Evolutionary conservation across 2,797 vertebrate species (phyloP), one percentile per base, ranked within the genome.

Genomic region (Menidia menidia): DNA sequence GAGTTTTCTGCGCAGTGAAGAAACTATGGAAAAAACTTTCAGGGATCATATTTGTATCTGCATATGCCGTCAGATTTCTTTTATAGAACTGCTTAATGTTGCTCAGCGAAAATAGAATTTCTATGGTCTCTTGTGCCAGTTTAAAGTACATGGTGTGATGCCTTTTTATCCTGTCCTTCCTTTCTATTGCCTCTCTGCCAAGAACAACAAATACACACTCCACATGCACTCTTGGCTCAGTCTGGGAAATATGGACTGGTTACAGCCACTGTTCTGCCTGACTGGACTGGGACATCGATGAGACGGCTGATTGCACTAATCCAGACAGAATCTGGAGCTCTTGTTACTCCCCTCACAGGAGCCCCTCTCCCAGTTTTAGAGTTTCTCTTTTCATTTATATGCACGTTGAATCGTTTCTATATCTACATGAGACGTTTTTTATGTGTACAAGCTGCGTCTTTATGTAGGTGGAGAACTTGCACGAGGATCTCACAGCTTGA

Each of bases 211-310:
- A 83, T 69, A 58, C 69, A 72, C 64, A 77, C 80, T 87, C 80
- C 74, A 73, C 80, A 75, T 78, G 81, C 68, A 84, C 76, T 80
- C 65, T 83, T 79, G 77, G 83, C 78, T 77, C 72, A 18, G 71
- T 59, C 75, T 32, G 75, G 72, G 53, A 73, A 85, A 80, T 64
- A 84, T 78, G 77, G 77, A 86, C 78, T 25, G 30, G 79, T 74
- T 87, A 83, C 79, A 89, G 73, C 59, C 65, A 74, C 61, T 43
- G 69, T 89, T 92, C 84, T 75, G 87, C 87, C 86, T 81, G 81
- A 87, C 72, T 74, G 80, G 79, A 78, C 62, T 13, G 68, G 82
- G 80, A 88, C 86, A 86, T 73, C 71, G 78, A 87, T 81, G 73
- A 87, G 74, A 79, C 62, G 75, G 85, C 82, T 84, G 64, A 81